A percentile compares a stretch with the other conserved stretches of the same genome.
Evolutionary conservation across 2,797 vertebrate genomes (phyloP).

Genomic region (Parauchenoglanis ngamensis): DNA sequence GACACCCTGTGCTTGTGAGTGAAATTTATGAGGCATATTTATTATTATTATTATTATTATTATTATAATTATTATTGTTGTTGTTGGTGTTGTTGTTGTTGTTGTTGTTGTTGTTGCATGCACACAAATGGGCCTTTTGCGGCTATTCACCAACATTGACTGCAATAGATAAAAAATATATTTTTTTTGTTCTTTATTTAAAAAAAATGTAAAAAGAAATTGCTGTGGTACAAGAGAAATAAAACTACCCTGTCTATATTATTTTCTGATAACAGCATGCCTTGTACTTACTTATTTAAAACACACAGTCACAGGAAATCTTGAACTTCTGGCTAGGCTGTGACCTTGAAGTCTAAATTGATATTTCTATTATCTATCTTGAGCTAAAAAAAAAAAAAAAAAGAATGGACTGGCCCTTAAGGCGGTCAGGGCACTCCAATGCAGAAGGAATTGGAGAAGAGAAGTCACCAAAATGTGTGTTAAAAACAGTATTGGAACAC

Average conservation of each 20-base stretch:
- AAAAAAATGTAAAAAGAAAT: neutral
- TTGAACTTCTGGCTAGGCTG: neutral
- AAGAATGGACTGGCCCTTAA: neutral
- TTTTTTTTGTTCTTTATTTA: neutral
- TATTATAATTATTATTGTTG: no score
- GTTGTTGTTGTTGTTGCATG: no score
- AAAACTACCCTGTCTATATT: neutral
- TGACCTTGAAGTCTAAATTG: neutral
- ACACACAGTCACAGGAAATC: neutral
- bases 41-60: no score
- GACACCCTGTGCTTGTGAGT: no score
- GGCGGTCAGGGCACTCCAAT: neutral
- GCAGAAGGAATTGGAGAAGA: neutral
- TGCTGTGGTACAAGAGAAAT: neutral
- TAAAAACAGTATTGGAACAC: constrained; percentile 22
- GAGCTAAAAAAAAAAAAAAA: neutral
- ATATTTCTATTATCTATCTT: neutral
- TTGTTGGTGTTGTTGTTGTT: no score
- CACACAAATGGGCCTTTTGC: neutral
- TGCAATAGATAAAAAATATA: neutral
- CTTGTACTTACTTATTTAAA: neutral
- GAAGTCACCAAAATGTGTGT: neutral
- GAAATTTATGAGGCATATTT: no score
- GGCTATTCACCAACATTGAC: neutral
- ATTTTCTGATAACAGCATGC: neutral